Evolutionary conservation across 2,888 invertebrate genomes (phyloP), one percentile per base, ranked within the genome.

Genomic region (Ectemnius cavifrons): DNA sequence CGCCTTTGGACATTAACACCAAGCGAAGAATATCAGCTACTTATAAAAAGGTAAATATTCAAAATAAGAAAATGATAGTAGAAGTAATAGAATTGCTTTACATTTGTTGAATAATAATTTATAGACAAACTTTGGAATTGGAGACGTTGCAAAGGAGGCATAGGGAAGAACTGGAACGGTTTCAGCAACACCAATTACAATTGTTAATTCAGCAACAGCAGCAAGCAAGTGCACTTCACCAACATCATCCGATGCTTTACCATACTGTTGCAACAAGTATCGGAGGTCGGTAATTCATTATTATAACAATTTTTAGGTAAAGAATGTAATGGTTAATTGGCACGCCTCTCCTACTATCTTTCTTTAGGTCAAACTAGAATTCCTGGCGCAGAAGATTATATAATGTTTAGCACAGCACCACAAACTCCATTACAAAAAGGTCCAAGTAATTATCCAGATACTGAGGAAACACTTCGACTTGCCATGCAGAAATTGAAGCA

Each of bases 121-220:
- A 14, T 61, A 90, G 91, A 77, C 92, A 92, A 88, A 91, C 92
- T 62, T 86, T 89, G 84, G 92, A 92, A 82, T 84, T 92, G 63
- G 92, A 92, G 80, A 91, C 91, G 60, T 79, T 92, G 76, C 91
- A 91, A 72, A 86, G 88, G 71, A 88, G 91, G 62, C 92, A 92
- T 73, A 87, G 91, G 59, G 90, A 90, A 65, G 91, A 91, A 72
- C 78, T 91, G 57, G 91, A 91, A 79, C 87, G 88, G 28, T 91
- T 91, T 64, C 91, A 91, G 56, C 91, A 90, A 59, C 90, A 91
- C 61, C 91, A 91, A 63, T 72, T 90, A 45, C 90, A 91, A 63
- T 77, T 89, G 60, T 76, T 90, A 18, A 90, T 90, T 65, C 90
- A 90, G 57, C 90, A 90, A 63, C 90, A 91, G 66, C 90, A 91